Evolutionary conservation across 1,140 invertebrate genomes (phyloP).

Genomic region (Vanessa tameamea): DNA sequence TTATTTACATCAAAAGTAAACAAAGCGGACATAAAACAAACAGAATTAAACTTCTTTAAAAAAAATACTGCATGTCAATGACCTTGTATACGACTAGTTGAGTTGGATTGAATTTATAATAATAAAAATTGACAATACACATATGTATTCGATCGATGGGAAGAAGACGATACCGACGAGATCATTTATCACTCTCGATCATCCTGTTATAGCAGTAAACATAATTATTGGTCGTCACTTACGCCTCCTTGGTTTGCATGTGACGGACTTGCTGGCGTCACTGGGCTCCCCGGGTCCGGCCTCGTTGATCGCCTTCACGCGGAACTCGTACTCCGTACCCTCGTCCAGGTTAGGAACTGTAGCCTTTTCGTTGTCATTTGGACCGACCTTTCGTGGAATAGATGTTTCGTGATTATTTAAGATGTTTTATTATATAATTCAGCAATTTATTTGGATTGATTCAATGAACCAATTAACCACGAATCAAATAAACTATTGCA

Average conservation of each 20-base stretch:
- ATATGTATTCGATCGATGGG: no score
- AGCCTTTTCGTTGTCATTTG: constrained; percentile 87
- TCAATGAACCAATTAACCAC: no score
- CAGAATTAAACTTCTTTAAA: no score
- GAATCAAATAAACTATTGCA: constrained; percentile 6
- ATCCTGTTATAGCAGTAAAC: no score
- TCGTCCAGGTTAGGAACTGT: constrained; percentile 91
- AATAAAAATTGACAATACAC: no score
- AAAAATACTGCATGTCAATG: no score
- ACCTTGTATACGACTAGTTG: no score
- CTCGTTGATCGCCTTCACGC: constrained; percentile 90
- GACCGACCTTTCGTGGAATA: constrained; percentile 78
- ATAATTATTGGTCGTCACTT: constrained; percentile 56
- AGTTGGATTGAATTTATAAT: no score
- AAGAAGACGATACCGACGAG: no score
- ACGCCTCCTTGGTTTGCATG: constrained; percentile 93
- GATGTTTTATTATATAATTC: neutral
- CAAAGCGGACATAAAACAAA: no score
- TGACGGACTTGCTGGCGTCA: constrained; percentile 90
- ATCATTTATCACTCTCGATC: no score
- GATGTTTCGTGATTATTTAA: neutral
- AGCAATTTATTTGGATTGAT: neutral
- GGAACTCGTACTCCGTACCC: constrained; percentile 93
- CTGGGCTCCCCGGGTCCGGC: constrained; percentile 92
- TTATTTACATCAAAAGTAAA: no score